These are phyloP conservation scores for Micoletzkya japonica DNA, from an alignment of 2,888 invertebrate species.

Conservation along the genomic window DNA sequence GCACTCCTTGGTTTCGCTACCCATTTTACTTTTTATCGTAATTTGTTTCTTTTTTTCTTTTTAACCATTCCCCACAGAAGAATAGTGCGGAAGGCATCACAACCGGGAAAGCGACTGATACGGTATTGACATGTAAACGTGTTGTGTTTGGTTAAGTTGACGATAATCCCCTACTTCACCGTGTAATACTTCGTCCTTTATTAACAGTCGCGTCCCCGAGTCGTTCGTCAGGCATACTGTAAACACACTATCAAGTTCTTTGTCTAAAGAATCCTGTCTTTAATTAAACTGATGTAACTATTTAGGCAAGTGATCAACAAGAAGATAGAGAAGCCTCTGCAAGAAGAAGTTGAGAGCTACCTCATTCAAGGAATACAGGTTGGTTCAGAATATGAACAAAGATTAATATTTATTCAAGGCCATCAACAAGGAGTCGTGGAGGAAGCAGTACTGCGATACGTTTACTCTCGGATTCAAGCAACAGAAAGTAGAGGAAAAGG, in stretches of 20 bases:
- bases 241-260: too few species aligned
- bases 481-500: constrained; percentile 80
- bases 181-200: too few species aligned
- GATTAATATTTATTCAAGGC: constrained; percentile 71
- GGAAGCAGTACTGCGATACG: constrained; percentile 76
- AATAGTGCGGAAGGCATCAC: not conserved
- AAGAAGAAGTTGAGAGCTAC: constrained; percentile 77
- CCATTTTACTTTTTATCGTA: too few species aligned
- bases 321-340: constrained; percentile 38
- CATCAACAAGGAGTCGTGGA: constrained; percentile 62
- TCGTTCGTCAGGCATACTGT: too few species aligned
- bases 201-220: too few species aligned
- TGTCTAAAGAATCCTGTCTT: too few species aligned
- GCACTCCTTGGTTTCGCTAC: too few species aligned
- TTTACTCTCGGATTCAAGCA: constrained; percentile 84
- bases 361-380: constrained; percentile 93
- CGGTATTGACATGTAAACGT: not conserved
- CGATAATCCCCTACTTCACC: too few species aligned
- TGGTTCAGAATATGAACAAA: not conserved
- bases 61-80: too few species aligned
- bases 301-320: constrained; percentile 29
- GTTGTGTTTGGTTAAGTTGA: too few species aligned
- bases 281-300: not conserved
- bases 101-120: not conserved
- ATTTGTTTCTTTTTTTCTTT: too few species aligned